These are phyloP conservation scores for Hirudo medicinalis DNA, from an alignment of 1,140 invertebrate genomes.

Conservation along the genomic window DNA sequence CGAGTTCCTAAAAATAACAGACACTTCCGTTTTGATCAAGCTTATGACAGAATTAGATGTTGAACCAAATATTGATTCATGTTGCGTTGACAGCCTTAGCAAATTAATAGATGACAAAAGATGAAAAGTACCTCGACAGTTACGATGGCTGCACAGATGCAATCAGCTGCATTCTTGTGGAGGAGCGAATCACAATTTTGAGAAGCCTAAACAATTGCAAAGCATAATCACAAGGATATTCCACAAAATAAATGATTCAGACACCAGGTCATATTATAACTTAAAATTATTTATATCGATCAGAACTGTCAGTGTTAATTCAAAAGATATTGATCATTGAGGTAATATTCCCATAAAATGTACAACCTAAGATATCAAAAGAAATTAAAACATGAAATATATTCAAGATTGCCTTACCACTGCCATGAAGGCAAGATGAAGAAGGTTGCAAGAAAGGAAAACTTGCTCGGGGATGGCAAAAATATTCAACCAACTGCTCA, in stretches of 20 bases:
- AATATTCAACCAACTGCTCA: constrained; percentile 44
- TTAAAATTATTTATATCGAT: too few species aligned
- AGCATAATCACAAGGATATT: background rate
- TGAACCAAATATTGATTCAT: too few species aligned
- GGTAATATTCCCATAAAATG: too few species aligned
- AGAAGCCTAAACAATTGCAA: constrained; percentile 26
- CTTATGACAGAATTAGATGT: constrained; percentile 3
- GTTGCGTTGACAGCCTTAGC: too few species aligned
- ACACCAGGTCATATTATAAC: too few species aligned
- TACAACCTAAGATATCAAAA: too few species aligned
- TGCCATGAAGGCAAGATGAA: constrained; percentile 34
- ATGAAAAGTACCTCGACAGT: constrained; percentile 33
- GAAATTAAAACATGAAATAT: background rate
- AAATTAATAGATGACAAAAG: too few species aligned
- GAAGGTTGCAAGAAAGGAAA: constrained; percentile 35
- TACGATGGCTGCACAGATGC: constrained; percentile 62
- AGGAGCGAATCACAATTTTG: constrained; percentile 51
- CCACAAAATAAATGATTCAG: too few species aligned
- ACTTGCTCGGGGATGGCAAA: constrained; percentile 36
- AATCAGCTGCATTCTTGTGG: constrained; percentile 80
- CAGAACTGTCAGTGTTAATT: too few species aligned
- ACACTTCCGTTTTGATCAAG: too few species aligned
- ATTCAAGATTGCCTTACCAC: constrained; percentile 23
- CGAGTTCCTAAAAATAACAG: constrained; percentile 47
- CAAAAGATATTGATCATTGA: too few species aligned